These are phyloP conservation scores for Dreissena polymorpha DNA, from an alignment of 1,140 invertebrate genomes.

Conservation along the genomic window DNA sequence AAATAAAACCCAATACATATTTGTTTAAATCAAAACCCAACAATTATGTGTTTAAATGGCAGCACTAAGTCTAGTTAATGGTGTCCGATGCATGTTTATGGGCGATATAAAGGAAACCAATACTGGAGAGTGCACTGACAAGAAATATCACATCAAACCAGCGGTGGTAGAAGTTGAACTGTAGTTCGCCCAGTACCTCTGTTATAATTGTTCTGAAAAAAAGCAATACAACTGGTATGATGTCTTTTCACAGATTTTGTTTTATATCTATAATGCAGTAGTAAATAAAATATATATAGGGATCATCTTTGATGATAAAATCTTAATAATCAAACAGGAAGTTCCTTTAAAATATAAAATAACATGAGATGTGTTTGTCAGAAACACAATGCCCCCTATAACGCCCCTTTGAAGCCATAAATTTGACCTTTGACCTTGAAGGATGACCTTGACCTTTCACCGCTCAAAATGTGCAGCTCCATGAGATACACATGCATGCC, in stretches of 20 bases:
- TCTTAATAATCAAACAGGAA: neutral
- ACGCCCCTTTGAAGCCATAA: no score
- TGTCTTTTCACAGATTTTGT: neutral
- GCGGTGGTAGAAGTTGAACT: conserved; percentile 99
- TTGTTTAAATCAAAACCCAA: no score
- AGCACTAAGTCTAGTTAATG: neutral
- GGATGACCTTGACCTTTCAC: no score
- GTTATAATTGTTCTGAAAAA: conserved; percentile 93
- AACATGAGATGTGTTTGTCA: no score
- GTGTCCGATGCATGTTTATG: conserved; percentile 79
- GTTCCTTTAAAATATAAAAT: no score
- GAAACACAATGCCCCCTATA: no score
- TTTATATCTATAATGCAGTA: neutral
- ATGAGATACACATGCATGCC: no score
- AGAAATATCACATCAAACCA: conserved; percentile 99
- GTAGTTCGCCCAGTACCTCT: conserved; percentile 97
- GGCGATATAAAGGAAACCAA: conserved; percentile 96
- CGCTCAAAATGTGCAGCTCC: no score
- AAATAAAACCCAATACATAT: no score
- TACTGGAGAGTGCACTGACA: conserved; percentile 96
- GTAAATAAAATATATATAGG: neutral
- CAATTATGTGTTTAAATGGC: no score
- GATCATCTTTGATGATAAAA: neutral
- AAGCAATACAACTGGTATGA: neutral
- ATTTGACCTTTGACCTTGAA: no score